Evolutionary conservation across 2,888 invertebrate species (phyloP).

Genomic region (Drosophila helvetica): DNA sequence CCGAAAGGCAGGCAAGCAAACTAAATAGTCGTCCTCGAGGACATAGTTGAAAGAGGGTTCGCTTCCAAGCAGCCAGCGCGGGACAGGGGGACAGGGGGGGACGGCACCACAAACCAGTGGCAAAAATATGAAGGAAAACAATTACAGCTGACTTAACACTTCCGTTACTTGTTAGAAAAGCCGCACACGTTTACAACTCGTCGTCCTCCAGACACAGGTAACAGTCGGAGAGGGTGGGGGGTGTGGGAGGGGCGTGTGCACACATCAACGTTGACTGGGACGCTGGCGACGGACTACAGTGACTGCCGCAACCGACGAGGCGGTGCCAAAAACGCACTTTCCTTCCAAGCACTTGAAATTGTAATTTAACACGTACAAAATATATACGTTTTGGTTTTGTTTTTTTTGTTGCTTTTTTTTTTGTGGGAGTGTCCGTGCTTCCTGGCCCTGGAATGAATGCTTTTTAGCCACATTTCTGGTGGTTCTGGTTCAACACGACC

Average conservation of each 20-base stretch:
- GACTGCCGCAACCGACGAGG: background rate
- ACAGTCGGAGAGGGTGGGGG: background rate
- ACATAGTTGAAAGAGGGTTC: background rate
- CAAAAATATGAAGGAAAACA: slow-evolving; percentile 69
- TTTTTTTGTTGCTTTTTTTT: background rate
- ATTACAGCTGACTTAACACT: slow-evolving; percentile 79
- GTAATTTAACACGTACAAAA: slow-evolving; percentile 74
- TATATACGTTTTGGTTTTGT: slow-evolving; percentile 26
- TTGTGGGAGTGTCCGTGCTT: background rate
- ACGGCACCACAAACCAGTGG: slow-evolving; percentile 18
- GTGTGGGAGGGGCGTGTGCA: slow-evolving; percentile 16
- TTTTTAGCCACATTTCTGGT: background rate
- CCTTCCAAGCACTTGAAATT: slow-evolving; percentile 63
- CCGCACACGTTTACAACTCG: slow-evolving; percentile 62
- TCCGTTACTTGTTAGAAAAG: slow-evolving; percentile 76
- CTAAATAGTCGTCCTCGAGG: slow-evolving; percentile 67
- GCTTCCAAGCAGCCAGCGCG: background rate
- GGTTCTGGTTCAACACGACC: slow-evolving; percentile 11
- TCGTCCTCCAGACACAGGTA: slow-evolving; percentile 25
- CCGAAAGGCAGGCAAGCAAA: slow-evolving; percentile 30
- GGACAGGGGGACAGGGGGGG: no score
- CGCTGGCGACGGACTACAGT: background rate
- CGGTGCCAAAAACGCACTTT: slow-evolving; percentile 57
- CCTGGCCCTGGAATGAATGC: background rate
- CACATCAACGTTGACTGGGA: background rate